Percentiles rank a stretch among this genome's conserved stretches.
Evolutionary conservation across 1,140 invertebrate species (phyloP).

Genomic region (Drosophila littoralis): DNA sequence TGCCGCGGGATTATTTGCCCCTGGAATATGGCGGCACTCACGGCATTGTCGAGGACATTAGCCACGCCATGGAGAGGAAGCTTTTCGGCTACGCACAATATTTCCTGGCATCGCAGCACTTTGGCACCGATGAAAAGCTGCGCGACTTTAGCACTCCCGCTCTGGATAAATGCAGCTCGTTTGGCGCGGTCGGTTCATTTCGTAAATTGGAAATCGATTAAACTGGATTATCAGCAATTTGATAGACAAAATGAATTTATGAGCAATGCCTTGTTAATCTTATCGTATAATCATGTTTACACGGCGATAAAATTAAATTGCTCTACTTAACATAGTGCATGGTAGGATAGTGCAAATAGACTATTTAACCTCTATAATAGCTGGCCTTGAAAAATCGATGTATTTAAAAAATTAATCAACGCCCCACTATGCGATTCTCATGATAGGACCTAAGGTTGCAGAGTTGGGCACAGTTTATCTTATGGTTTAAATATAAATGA

Average conservation of each 20-base stretch:
- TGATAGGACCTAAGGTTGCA: too few species aligned
- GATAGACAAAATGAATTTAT: constrained; percentile 11
- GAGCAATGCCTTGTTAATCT: constrained; percentile 13
- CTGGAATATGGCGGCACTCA: constrained; percentile 86
- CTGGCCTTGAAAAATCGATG: too few species aligned
- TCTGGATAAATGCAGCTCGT: constrained; percentile 85
- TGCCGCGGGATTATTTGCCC: constrained; percentile 85
- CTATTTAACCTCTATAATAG: too few species aligned
- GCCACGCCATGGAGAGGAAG: constrained; percentile 86
- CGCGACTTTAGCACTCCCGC: constrained; percentile 84
- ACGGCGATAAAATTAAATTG: constrained; percentile 5
- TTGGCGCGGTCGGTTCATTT: constrained; percentile 87
- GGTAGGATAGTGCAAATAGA: too few species aligned
- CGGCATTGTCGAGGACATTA: constrained; percentile 84
- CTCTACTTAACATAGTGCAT: neutral
- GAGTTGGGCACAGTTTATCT: too few species aligned
- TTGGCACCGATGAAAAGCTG: constrained; percentile 86
- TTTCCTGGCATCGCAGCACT: constrained; percentile 85
- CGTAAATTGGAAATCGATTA: constrained; percentile 82
- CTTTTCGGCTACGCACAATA: constrained; percentile 84
- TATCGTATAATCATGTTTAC: constrained; percentile 14
- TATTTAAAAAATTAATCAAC: neutral
- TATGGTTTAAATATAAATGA: too few species aligned
- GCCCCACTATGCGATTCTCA: too few species aligned
- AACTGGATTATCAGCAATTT: constrained; percentile 15